Conservation (phyloP, 1,140 invertebrate species). For the Apis florea region DNA sequence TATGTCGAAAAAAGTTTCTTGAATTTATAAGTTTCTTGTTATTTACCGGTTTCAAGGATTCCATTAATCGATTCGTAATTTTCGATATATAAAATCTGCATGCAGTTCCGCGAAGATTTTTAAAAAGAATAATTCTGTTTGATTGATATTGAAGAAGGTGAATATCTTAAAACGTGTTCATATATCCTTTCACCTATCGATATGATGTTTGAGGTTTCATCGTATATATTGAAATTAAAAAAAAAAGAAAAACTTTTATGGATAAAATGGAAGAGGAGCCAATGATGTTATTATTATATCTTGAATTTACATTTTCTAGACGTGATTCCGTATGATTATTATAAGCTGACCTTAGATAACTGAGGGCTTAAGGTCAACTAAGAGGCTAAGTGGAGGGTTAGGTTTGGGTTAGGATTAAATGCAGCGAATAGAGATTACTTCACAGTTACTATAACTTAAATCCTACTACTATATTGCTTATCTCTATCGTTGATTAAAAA, state of each 20-base stretch:
- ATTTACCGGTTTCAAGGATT: not conserved
- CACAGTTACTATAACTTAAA: slow-evolving; percentile 4
- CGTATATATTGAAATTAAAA: not conserved
- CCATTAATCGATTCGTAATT: not conserved
- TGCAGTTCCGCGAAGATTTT: too few relatives aligned
- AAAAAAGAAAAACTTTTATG: not conserved
- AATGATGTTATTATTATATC: not conserved
- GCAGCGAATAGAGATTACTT: slow-evolving; percentile 9
- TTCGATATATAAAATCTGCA: not conserved
- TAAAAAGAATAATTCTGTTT: too few relatives aligned
- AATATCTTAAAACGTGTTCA: not conserved
- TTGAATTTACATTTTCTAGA: not conserved
- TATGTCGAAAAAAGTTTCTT: too few relatives aligned
- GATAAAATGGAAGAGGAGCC: not conserved
- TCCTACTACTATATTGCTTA: not conserved
- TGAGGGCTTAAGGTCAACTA: slow-evolving; percentile 13
- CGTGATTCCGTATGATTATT: slow-evolving; percentile 7
- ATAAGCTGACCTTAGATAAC: not conserved
- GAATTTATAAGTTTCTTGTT: too few relatives aligned
- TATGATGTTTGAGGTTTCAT: not conserved
- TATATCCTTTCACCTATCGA: not conserved
- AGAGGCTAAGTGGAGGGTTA: not conserved
- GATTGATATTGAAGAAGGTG: too few relatives aligned
- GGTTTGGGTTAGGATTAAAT: too few relatives aligned
- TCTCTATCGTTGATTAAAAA: not conserved